phyloP scores from a whole-genome alignment of 2,113 vertebrate genomes.

The Hymenochirus boettgeri region DNA sequence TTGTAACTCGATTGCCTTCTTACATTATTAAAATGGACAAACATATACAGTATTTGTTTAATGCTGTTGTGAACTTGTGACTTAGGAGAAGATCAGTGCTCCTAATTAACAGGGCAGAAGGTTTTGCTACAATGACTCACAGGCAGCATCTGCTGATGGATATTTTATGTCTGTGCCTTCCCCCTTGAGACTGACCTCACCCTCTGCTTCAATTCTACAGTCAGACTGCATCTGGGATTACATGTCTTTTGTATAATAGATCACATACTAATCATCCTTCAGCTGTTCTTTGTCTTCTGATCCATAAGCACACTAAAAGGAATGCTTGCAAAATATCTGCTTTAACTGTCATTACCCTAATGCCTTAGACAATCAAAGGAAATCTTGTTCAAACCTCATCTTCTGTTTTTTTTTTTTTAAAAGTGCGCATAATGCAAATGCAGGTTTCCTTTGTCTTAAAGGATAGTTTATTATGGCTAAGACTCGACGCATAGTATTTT shows the following conservation, averaged over 20 bases:
- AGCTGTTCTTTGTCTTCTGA: slow-evolving; percentile 3
- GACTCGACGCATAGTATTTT: too few species aligned
- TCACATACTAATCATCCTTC: slow-evolving; percentile 2
- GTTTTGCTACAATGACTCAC: slow-evolving; percentile 16
- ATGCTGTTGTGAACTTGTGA: too few species aligned
- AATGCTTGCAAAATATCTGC: background rate
- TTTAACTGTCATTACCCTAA: background rate
- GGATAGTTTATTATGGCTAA: too few species aligned
- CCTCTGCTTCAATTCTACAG: background rate
- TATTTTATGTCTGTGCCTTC: background rate
- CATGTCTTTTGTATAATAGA: slow-evolving; percentile 7
- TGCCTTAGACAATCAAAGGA: too few species aligned
- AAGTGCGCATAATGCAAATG: too few species aligned
- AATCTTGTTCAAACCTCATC: too few species aligned
- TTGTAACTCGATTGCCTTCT: too few species aligned
- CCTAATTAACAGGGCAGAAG: slow-evolving; percentile 28
- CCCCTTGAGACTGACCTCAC: slow-evolving; percentile 29
- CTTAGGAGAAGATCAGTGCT: background rate
- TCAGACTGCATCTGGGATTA: slow-evolving; percentile 5
- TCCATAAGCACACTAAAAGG: background rate
- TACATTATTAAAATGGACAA: too few species aligned
- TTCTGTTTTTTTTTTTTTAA: too few species aligned
- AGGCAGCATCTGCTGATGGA: slow-evolving; percentile 32
- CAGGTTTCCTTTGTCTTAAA: too few species aligned
- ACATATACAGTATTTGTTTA: too few species aligned